Evolutionary conservation across 2,888 invertebrate species (phyloP), one percentile per base, ranked within the genome.

Genomic region (Philaethria dido): DNA sequence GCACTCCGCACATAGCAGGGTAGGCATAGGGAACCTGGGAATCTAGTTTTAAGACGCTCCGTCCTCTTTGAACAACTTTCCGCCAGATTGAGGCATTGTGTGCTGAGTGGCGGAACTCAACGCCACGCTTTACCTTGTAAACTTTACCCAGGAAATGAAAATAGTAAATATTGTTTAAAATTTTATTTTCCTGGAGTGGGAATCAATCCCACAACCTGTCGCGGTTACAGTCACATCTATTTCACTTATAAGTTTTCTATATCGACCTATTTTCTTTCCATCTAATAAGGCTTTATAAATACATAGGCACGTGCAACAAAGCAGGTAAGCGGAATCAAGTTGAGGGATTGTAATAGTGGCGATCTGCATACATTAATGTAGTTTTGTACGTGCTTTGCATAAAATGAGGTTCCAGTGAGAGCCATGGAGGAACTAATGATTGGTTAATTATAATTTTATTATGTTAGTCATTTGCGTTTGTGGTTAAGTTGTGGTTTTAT

Each of bases 291-390:
- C 33, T 52, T 52, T 52, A 33, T 29, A 33, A n/a, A 16, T 52
- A 52, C 52, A 1, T 16, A 16, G 52, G 29, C 52, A 52, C 52
- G 52, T 52, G 52, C 52, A 33, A 52, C 52, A 16, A 52, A 33
- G 29, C 52, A 33, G 50, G 25, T n/a, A 11, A 33, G 4, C n/a
- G 57, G 25, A 42, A 57, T 57, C 22, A 42, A 57, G 42, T 42
- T 57, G 42, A 57, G 42, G 42, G 39, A 57, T 42, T 57, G 39
- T 22, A 42, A 57, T 57, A 16, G 39, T 22, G 16, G 57, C 25
- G 42, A 42, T 57, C 25, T 57, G 42, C 39, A 57, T 57, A 42
- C 25, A 57, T 57, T 42, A 42, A n/a, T 42, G 22, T 57, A 42
- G 57, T 42, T 57, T 25, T 11, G 25, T 25, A 25, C 57, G 57